phyloP scores from a whole-genome alignment of 1,140 invertebrate species.

The Lordiphosa collinella region DNA sequence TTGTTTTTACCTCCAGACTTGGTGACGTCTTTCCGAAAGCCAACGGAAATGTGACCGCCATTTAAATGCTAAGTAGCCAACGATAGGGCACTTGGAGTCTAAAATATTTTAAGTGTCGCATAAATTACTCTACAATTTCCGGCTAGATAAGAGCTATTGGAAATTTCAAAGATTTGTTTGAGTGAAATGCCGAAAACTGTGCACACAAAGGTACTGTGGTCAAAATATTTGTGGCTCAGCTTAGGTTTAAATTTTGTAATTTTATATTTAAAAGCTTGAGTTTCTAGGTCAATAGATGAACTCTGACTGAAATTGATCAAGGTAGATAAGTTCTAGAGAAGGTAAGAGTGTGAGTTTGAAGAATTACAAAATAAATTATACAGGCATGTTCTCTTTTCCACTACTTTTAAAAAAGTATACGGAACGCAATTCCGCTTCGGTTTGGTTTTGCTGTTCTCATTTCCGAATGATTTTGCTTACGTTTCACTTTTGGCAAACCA shows the following conservation, averaged over 20 bases:
- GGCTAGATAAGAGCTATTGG: slow-evolving; percentile 52
- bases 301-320: neutral
- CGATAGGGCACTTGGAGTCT: slow-evolving; percentile 39
- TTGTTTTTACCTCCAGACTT: slow-evolving; percentile 17
- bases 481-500: no score
- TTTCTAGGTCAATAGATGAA: neutral
- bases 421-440: no score
- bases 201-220: neutral
- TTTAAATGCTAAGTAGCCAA: slow-evolving; percentile 66
- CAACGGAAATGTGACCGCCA: slow-evolving; percentile 63
- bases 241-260: slow-evolving; percentile 21
- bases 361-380: no score
- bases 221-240: slow-evolving; percentile 21
- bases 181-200: neutral
- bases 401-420: no score
- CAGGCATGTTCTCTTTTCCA: no score
- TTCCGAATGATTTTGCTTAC: no score
- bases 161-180: slow-evolving; percentile 31
- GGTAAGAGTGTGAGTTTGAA: no score
- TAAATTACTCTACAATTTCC: slow-evolving; percentile 71
- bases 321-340: no score
- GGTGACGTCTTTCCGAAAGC: neutral
- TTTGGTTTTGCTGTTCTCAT: no score
- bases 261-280: no score
- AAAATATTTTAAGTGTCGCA: slow-evolving; percentile 36